These are phyloP conservation scores for Halcyon smyrnensis DNA, from an alignment of 2,797 vertebrate genomes.

Conservation along the genomic window DNA sequence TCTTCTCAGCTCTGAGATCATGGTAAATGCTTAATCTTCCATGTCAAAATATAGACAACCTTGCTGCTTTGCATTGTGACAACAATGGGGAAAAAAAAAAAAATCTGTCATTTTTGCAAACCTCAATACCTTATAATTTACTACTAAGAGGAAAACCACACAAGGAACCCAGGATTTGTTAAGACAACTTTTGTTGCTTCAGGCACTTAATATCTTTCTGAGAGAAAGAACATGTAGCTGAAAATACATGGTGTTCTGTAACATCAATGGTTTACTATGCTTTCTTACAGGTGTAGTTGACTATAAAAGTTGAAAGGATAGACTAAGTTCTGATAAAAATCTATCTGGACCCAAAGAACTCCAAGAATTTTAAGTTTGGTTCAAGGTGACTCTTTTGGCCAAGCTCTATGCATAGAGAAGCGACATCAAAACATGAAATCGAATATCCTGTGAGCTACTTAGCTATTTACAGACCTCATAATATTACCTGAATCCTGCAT, in stretches of 20 bases:
- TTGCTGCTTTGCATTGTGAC: background rate
- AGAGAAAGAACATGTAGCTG: background rate
- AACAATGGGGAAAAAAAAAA: background rate
- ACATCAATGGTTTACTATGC: background rate
- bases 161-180: background rate
- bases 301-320: background rate
- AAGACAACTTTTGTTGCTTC: background rate
- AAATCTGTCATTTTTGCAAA: background rate
- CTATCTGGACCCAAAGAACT: background rate
- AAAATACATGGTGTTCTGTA: background rate
- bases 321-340: background rate
- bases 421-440: background rate
- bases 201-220: background rate
- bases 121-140: background rate
- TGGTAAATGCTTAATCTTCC: background rate
- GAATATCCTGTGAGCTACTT: background rate
- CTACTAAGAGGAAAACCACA: background rate
- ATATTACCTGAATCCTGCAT: background rate
- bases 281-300: background rate
- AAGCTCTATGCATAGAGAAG: background rate
- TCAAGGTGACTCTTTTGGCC: background rate
- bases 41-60: background rate
- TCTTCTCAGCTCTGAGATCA: background rate
- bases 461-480: background rate
- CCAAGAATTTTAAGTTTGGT: background rate